Conservation (phyloP, 2,797 vertebrate species). For the Anabacerthia variegaticeps region DNA sequence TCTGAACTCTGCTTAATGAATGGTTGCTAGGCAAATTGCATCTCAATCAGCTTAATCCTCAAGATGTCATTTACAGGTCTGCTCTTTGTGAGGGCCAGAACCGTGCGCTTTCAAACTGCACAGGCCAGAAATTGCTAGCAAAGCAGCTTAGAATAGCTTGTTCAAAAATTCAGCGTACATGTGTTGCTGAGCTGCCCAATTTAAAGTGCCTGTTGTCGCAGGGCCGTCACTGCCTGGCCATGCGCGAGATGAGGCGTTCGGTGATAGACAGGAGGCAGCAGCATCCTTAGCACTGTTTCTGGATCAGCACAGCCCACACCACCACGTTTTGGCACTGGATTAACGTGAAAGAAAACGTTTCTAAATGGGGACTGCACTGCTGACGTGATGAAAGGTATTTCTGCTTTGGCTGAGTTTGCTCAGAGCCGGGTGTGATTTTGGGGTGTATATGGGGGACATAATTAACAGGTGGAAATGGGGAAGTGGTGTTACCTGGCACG, state of each 20-base stretch:
- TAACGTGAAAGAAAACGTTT: not conserved
- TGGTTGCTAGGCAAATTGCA: conserved; percentile 85
- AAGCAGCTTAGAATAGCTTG: conserved; percentile 67
- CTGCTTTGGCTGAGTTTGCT: not conserved
- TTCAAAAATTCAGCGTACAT: conserved; percentile 32
- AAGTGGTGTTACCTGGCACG: not conserved
- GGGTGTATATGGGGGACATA: accelerated
- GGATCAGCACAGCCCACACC: not conserved
- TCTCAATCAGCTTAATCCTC: conserved; percentile 86
- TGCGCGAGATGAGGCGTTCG: not conserved
- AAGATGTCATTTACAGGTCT: conserved; percentile 86
- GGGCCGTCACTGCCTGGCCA: conserved; percentile 6
- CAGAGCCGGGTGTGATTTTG: not conserved
- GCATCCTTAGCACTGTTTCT: conserved; percentile 19
- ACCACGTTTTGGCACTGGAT: not conserved
- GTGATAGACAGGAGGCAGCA: conserved; percentile 65
- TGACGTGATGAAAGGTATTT: conserved; percentile 46
- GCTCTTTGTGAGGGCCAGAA: conserved; percentile 74
- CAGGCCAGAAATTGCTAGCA: conserved; percentile 67
- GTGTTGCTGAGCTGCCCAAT: conserved; percentile 56
- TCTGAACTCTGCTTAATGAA: conserved; percentile 82
- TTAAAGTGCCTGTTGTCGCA: conserved; percentile 35
- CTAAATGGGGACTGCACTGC: conserved; percentile 17
- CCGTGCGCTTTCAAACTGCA: conserved; percentile 55
- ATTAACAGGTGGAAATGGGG: not conserved